phyloP scores from a whole-genome alignment of 2,797 vertebrate genomes.

The Gallinago solitaria region DNA sequence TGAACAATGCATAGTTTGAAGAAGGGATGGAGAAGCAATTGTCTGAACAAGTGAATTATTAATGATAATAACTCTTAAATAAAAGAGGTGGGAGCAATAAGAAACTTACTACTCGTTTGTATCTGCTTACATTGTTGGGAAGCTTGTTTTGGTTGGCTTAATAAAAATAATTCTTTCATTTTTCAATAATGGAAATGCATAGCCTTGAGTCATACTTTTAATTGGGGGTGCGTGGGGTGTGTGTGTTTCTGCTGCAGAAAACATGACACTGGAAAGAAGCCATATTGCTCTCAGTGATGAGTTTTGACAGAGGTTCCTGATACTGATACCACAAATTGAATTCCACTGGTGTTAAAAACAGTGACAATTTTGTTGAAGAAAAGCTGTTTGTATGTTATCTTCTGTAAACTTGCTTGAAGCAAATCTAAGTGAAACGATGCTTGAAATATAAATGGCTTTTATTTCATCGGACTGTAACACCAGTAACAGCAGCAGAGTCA shows the following conservation, averaged over 20 bases:
- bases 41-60: not conserved
- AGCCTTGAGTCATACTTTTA: not conserved
- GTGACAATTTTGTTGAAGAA: not conserved
- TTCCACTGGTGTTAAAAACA: not conserved
- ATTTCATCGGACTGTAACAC: not conserved
- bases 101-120: not conserved
- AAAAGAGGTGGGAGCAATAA: not conserved
- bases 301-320: not conserved
- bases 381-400: not conserved
- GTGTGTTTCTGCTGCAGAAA: not conserved
- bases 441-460: not conserved
- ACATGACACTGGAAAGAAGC: not conserved
- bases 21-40: not conserved
- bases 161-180: not conserved
- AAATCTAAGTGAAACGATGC: not conserved
- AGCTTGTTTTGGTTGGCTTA: not conserved
- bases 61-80: not conserved
- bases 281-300: not conserved
- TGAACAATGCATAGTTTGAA: not conserved
- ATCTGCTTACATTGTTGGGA: not conserved
- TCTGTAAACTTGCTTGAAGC: not conserved
- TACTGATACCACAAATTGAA: not conserved
- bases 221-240: accelerated
- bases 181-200: not conserved
- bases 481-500: not conserved